phyloP scores from a whole-genome alignment of 2,888 invertebrate species.

The Ochropacha duplaris region DNA sequence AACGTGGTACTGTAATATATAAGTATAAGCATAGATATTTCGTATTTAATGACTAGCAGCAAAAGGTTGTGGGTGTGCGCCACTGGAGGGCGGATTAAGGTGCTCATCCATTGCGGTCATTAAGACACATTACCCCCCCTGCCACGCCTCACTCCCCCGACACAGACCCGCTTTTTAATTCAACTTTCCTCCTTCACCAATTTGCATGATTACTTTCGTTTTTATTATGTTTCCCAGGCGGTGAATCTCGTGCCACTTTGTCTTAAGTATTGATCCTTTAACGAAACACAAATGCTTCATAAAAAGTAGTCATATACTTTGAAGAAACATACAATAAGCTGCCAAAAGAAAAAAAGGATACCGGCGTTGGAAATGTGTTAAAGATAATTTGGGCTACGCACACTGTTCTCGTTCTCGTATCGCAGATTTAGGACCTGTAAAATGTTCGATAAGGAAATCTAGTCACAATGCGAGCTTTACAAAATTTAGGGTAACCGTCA shows the following conservation, averaged over 20 bases:
- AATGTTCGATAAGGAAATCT: constrained; percentile 6
- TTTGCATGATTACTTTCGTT: constrained; percentile 84
- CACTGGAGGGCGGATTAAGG: constrained; percentile 66
- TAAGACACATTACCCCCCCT: constrained; percentile 76
- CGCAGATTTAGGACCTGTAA: constrained; percentile 6
- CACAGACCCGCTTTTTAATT: constrained; percentile 78
- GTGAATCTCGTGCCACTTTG: constrained; percentile 48
- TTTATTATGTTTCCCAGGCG: constrained; percentile 71
- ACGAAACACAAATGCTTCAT: constrained; percentile 30
- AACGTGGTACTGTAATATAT: constrained; percentile 5
- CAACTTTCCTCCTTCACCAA: constrained; percentile 79
- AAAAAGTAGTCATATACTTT: constrained; percentile 30
- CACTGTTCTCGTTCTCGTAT: background rate
- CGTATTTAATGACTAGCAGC: constrained; percentile 51
- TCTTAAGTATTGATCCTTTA: constrained; percentile 51
- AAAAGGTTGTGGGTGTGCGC: constrained; percentile 61
- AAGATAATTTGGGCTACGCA: background rate
- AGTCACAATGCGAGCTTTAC: constrained; percentile 4
- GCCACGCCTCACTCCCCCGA: constrained; percentile 35
- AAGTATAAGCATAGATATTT: constrained; percentile 35
- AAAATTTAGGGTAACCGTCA: background rate
- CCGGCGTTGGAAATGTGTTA: background rate
- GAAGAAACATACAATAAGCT: constrained; percentile 13
- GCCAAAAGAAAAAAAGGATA: background rate
- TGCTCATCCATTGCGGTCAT: constrained; percentile 81